Conservation (phyloP, 2,888 invertebrate species). For the Harpagoxenus sublaevis region DNA sequence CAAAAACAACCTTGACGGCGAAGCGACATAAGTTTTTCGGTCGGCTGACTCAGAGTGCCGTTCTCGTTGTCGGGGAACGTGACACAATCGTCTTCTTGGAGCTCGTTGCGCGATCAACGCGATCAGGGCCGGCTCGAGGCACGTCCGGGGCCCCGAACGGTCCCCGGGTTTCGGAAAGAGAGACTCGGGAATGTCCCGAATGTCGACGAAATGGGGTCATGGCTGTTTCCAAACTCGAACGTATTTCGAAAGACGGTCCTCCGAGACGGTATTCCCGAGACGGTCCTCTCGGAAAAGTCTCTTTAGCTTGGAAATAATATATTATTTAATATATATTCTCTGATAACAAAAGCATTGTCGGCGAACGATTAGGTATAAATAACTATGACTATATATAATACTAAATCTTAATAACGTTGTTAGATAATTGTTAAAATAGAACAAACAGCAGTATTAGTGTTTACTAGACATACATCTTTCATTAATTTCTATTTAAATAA, state of each 20-base stretch:
- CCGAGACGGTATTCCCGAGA: too few species aligned
- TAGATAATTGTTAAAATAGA: too few species aligned
- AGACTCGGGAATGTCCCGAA: not conserved
- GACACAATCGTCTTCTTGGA: constrained; percentile 48
- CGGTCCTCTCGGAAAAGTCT: not conserved
- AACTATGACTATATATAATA: too few species aligned
- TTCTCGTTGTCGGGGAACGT: constrained; percentile 42
- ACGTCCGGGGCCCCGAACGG: not conserved
- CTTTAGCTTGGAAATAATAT: not conserved
- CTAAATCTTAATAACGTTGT: too few species aligned
- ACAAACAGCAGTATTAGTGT: too few species aligned
- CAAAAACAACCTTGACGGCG: constrained; percentile 43
- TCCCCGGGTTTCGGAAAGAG: not conserved
- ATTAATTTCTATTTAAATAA: too few species aligned
- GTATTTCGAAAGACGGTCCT: not conserved
- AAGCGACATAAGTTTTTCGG: constrained; percentile 24
- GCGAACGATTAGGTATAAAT: too few species aligned
- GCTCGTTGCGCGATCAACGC: constrained; percentile 20
- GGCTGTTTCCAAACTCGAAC: not conserved
- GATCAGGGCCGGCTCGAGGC: constrained; percentile 13
- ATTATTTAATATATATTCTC: not conserved
- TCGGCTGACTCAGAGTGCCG: constrained; percentile 43
- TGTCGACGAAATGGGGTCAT: not conserved
- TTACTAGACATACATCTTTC: too few species aligned
- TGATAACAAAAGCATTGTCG: not conserved